Base-by-base conservation (phyloP, 2,888 invertebrate genomes). In the Drosophila austrosaltans region DNA sequence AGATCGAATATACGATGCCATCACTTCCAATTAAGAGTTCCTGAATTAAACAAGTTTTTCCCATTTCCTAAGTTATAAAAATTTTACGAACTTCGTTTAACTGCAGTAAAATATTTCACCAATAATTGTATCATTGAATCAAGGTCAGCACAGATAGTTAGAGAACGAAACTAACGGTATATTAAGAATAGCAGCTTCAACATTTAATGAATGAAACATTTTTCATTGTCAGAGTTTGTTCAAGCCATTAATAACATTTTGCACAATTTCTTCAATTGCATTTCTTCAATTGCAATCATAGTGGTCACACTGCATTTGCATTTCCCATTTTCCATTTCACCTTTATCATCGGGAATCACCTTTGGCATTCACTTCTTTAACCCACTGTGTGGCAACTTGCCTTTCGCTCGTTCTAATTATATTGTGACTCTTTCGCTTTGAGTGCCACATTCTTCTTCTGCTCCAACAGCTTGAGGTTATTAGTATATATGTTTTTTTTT, bases 381-480 rank as follows among this genome's bases (percentile, higher is more conserved):
- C 69, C 78, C 81, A 82, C 77, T 79, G 81, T 81, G 79, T 76
- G 71, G 71, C 77, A 77, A 77, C 81, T 77, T 70, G 66, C 76
- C 78, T 84, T 82, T 87, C 84, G 82, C 82, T 75, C 81, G 77
- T 81, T 84, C 83, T 77, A 86, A 77, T 84, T 84, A 79, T 79
- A 67, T 72, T 70, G 66, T 66, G 72, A 75, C 69, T 69, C 72
- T 74, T 77, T 69, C 48, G 73, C 85, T 75, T 74, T 76, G 72
- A 64, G n/a, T 73, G 69, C 53, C 36, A 44, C 48, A 36, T 66
- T 58, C 36, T 63, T 64, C 54, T 71, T 39, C 22, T 36, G 53
- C 70, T 67, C 65, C 63, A 70, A 63, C 63, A 70, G 66, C 79
- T 63, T 44, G 63, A 63, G 81, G 76, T 72, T 77, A 76, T 75